These are phyloP conservation scores for Caenorhabditis sp. DNA, from an alignment of 2,888 invertebrate genomes.

Conservation along the genomic window DNA sequence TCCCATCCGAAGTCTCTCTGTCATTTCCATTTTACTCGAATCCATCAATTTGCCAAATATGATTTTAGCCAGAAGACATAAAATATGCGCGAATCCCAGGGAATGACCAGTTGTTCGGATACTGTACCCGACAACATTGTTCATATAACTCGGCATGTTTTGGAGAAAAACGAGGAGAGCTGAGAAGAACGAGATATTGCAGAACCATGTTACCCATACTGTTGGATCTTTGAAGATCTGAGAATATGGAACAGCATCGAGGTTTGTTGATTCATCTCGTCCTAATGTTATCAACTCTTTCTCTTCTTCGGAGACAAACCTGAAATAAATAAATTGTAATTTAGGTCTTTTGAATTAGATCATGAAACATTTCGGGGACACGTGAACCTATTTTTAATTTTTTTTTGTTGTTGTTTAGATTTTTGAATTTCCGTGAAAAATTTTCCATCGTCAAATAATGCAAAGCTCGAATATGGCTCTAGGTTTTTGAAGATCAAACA, in stretches of 20 bases:
- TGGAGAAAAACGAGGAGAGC: conserved; percentile 43
- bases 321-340: conserved; percentile 10
- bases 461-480: not conserved
- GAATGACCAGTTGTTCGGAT: too few relatives aligned
- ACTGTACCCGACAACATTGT: conserved; percentile 7
- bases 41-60: conserved; percentile 39
- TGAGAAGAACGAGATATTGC: conserved; percentile 41
- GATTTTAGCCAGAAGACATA: conserved; percentile 34
- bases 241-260: conserved; percentile 17
- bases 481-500: not conserved
- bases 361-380: too few relatives aligned
- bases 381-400: too few relatives aligned
- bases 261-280: conserved; percentile 9
- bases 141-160: conserved; percentile 43
- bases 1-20: conserved; percentile 21
- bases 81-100: conserved; percentile 29
- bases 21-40: conserved; percentile 26
- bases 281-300: conserved; percentile 31
- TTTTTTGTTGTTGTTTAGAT: not conserved
- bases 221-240: conserved; percentile 35
- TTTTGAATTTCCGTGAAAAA: not conserved
- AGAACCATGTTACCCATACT: conserved; percentile 45
- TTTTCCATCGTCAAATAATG: not conserved
- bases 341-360: too few relatives aligned
- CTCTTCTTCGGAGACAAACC: conserved; percentile 26